phyloP scores from a whole-genome alignment of 2,888 invertebrate species.

The Ophion ventricosus region DNA sequence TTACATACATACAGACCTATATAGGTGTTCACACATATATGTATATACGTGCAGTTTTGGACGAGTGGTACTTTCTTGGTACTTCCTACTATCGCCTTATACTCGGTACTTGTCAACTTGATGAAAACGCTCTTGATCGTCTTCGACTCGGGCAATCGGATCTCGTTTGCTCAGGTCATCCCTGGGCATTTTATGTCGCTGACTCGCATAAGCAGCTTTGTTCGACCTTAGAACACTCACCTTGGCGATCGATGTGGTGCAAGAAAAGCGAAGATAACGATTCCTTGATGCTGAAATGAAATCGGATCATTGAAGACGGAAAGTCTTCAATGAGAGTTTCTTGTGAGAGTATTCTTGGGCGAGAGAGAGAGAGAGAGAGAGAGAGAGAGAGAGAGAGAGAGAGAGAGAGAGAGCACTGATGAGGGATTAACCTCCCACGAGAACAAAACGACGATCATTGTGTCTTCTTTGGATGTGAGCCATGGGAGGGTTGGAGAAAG shows the following conservation, averaged over 20 bases:
- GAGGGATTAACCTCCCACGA: background rate
- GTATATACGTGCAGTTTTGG: background rate
- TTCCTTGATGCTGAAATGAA: background rate
- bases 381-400: no score
- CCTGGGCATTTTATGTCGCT: background rate
- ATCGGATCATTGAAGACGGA: background rate
- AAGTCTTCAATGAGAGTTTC: no score
- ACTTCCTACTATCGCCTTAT: background rate
- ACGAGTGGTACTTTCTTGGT: background rate
- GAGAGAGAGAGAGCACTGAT: no score
- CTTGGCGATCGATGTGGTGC: background rate
- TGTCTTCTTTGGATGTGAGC: no score
- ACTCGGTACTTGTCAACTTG: slow-evolving; percentile 16
- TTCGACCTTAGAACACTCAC: background rate
- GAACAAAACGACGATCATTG: background rate
- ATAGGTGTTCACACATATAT: background rate
- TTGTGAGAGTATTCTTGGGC: no score
- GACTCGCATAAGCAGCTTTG: slow-evolving; percentile 23
- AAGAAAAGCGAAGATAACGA: background rate
- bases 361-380: no score
- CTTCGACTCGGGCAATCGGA: slow-evolving; percentile 42
- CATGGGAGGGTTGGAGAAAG: background rate
- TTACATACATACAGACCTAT: background rate
- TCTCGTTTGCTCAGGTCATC: slow-evolving; percentile 10
- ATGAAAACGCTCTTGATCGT: slow-evolving; percentile 7